A percentile compares a stretch with the other conserved stretches of the same genome.
Evolutionary conservation across 2,888 invertebrate genomes (phyloP).

Genomic region (Masnerella sp.): DNA sequence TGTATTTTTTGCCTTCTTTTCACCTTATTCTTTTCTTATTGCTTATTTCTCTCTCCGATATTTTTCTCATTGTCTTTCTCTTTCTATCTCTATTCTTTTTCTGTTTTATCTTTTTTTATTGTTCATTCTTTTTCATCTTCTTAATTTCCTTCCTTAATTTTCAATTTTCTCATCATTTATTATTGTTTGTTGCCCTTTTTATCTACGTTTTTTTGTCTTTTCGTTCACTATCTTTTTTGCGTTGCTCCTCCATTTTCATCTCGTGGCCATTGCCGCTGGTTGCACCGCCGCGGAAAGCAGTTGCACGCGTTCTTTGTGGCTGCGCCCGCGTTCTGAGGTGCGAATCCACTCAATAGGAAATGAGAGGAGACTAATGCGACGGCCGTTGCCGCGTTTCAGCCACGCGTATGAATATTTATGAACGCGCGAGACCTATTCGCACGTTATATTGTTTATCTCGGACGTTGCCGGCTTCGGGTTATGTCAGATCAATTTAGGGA

Average conservation of each 20-base stretch:
- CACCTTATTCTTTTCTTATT: no score
- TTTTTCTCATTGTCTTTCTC: no score
- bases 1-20: no score
- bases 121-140: no score
- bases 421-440: conserved; percentile 36
- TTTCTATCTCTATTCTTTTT: no score
- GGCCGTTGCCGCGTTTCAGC: conserved; percentile 35
- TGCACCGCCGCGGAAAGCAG: conserved; percentile 34
- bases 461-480: conserved; percentile 13
- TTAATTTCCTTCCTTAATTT: no score
- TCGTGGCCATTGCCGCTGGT: background rate
- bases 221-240: conserved; percentile 17
- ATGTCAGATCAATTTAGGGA: conserved; percentile 34
- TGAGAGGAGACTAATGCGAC: conserved; percentile 34
- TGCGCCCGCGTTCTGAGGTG: conserved; percentile 45
- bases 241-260: background rate
- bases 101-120: no score
- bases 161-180: no score
- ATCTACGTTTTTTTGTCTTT: no score
- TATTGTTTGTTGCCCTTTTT: no score
- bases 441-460: conserved; percentile 50
- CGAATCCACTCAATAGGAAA: conserved; percentile 50
- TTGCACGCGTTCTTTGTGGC: conserved; percentile 49
- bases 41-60: no score
- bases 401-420: conserved; percentile 53